A percentile compares a stretch with the other conserved stretches of the same genome.
Conservation (phyloP, 2,797 vertebrate species). For the Picus viridis region DNA sequence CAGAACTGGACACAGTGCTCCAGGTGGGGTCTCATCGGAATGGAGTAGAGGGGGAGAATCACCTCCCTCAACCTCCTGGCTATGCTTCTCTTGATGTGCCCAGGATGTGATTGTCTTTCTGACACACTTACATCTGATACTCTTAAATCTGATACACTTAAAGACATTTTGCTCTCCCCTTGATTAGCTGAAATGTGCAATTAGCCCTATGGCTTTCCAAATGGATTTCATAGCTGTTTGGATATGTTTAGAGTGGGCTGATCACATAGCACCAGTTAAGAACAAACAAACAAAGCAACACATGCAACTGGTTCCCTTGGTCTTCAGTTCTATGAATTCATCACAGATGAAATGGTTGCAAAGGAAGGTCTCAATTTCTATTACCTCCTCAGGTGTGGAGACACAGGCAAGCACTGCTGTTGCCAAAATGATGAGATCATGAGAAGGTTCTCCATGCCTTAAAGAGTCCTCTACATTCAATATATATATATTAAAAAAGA, state of each 20-base stretch:
- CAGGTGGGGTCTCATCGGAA: no score
- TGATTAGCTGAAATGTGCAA: neutral
- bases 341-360: neutral
- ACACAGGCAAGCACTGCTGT: constrained; percentile 80
- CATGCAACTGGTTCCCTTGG: neutral
- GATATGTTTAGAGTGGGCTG: neutral
- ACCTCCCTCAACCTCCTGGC: no score
- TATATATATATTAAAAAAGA: neutral
- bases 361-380: neutral
- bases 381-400: constrained; percentile 80
- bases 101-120: no score
- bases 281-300: neutral
- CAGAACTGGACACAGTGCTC: no score
- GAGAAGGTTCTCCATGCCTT: constrained; percentile 69
- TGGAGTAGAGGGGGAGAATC: no score
- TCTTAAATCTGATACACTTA: neutral
- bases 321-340: neutral
- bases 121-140: no score
- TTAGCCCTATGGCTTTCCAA: neutral
- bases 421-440: constrained; percentile 81
- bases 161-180: neutral
- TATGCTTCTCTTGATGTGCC: no score
- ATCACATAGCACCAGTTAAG: neutral
- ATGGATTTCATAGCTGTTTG: neutral
- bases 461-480: constrained; percentile 67